Evolutionary conservation across 2,113 vertebrate species (phyloP), one percentile per base, ranked within the genome.

Genomic region (Lonchura striata): DNA sequence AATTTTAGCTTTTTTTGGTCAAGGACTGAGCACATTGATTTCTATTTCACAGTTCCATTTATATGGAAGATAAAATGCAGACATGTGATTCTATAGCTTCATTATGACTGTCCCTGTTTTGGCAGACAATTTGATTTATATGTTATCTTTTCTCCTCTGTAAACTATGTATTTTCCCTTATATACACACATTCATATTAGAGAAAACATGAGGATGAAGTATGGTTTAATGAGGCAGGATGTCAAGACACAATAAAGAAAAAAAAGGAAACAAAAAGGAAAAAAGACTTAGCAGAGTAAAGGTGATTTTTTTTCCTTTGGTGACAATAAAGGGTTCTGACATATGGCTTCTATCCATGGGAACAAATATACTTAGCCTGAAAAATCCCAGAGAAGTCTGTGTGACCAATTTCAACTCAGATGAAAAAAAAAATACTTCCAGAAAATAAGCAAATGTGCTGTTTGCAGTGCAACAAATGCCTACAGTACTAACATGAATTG

Each of bases 381-480:
- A 94, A 95, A 88, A 86, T 92, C 68, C 31, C 71, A 85, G 25
- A 61, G 64, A 88, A 68, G 49, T 65, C 74, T 91, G 59, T 92
- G 86, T 52, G 86, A 85, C 85, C 60, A 88, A 78, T 95, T 94
- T 93, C 65, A 80, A 88, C 70, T 28, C 25, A 76, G 39, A 83
- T 16, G 21, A 63, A 92, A 80, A 88, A 77, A 61, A 77, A 61
- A 60, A 37, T 23, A n/a, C 60, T 92, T 93, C 75, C 66, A 88
- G 70, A 95, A 95, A 96, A 90, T 83, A 95, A 95, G 89, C 74
- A 94, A 96, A 94, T 91, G 78, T 95, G 74, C 65, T 92, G 61
- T 85, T 96, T 90, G 75, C 83, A 84, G 72, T 89, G 72, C 69
- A 83, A 88, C 69, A 78, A 93, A 95, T 96, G 85, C 80, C 71